phyloP scores from a whole-genome alignment of 2,797 vertebrate species.

The Myotis pilosus region DNA sequence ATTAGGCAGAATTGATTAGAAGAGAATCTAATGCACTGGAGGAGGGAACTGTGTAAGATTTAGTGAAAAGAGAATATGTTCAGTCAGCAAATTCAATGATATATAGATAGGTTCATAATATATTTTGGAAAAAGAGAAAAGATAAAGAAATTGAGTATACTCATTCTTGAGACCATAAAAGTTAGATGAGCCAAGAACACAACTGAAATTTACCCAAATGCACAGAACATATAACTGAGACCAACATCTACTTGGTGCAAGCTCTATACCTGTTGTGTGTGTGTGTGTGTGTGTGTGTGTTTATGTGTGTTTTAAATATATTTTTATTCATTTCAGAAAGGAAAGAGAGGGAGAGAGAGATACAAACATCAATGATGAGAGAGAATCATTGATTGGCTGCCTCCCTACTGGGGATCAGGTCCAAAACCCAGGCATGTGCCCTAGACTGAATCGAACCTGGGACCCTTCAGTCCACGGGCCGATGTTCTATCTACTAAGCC shows the following conservation, averaged over 20 bases:
- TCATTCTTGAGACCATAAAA: not conserved
- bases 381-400: too few relatives aligned
- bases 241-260: not conserved
- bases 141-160: not conserved
- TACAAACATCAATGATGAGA: too few relatives aligned
- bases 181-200: slow-evolving; percentile 2
- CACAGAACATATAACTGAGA: not conserved
- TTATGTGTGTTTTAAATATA: too few relatives aligned
- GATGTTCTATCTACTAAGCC: too few relatives aligned
- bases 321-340: too few relatives aligned
- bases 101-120: not conserved
- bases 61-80: not conserved
- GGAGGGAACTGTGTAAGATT: not conserved
- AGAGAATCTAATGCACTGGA: not conserved
- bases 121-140: not conserved
- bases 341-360: too few relatives aligned
- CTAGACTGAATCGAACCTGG: too few relatives aligned
- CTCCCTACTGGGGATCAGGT: too few relatives aligned
- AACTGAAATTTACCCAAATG: slow-evolving; percentile 10
- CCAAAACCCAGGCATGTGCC: too few relatives aligned
- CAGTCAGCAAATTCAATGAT: not conserved
- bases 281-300: too few relatives aligned
- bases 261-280: not conserved
- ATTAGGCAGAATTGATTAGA: not conserved
- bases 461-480: too few relatives aligned